Evolutionary conservation across 92 coral and sea anemone genomes (phyloP), one percentile per base, ranked within the genome.

Genomic region (Chrysogorgia sp.): DNA sequence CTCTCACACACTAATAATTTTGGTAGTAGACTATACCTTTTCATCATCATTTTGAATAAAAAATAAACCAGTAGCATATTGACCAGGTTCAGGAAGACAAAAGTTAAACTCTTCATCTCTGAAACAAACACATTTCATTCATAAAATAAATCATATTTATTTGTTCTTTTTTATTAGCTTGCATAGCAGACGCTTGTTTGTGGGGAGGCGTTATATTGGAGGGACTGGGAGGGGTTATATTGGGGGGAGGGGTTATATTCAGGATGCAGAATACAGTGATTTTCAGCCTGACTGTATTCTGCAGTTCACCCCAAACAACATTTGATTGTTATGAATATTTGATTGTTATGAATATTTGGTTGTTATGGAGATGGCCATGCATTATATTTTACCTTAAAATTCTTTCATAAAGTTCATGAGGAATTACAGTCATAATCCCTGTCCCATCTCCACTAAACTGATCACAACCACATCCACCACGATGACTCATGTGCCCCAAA

Each of bases 381-480:
- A 45, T 9, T 45, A 58, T 58, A 58, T 9, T 58, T 58, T 25
- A 68, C 88, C 66, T 69, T 34, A 89, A 79, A 50, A 83, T 62
- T 20, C 83, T 89, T 33, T 77, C 85, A 49, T 91, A 93, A 76
- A 91, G 84, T 32, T 84, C 89, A 68, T 93, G 98, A 52, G 98
- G 98, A 63, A 92, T 90, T 49, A 89, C 96, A 22, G 98, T 86
- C 98, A 93, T 93, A 31, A 93, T 90, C 1, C 98, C 97, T 32
- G 98, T 96, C 19, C 98, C 98, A 85, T 93, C 98, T 13, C 98
- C 98, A 24, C 93, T 90, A 71, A 85, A 91, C 48, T 89, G 90
- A 74, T 93, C 98, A 78, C 87, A 91, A 15, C 98, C 98, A 89
- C 91, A 87, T 25, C 96, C 98, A 9, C 98, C 98, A 31, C 98